Evolutionary conservation across 2,797 vertebrate genomes (phyloP).

Genomic region (Hipposideros larvatus): DNA sequence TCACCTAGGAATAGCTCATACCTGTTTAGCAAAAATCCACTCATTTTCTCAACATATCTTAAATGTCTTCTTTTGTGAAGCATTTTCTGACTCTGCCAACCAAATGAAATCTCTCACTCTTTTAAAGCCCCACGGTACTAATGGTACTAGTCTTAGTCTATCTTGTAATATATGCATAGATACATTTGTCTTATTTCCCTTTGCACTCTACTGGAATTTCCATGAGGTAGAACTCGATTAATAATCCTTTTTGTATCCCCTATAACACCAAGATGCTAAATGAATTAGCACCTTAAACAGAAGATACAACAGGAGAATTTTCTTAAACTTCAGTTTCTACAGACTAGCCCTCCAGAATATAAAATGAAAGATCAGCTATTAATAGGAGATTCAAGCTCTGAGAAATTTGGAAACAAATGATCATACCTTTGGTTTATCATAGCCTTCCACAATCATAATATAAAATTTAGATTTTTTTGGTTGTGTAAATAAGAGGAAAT

Average conservation of each 20-base stretch:
- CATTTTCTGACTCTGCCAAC: background rate
- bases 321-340: background rate
- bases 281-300: background rate
- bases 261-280: background rate
- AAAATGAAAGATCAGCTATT: conserved; percentile 10
- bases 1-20: background rate
- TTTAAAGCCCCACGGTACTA: background rate
- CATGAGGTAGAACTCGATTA: background rate
- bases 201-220: background rate
- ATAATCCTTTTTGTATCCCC: background rate
- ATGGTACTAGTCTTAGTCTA: background rate
- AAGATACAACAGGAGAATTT: background rate
- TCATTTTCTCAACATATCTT: background rate
- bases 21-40: background rate
- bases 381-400: background rate
- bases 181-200: background rate
- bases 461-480: conserved; percentile 29
- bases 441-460: background rate
- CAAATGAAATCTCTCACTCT: background rate
- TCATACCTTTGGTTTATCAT: background rate
- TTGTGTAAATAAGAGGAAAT: conserved; percentile 17
- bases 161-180: background rate
- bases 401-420: conserved; percentile 1
- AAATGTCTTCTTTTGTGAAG: background rate
- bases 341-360: background rate